Base-by-base conservation (phyloP, 2,888 invertebrate species). In the Physocephala rufipes region DNA sequence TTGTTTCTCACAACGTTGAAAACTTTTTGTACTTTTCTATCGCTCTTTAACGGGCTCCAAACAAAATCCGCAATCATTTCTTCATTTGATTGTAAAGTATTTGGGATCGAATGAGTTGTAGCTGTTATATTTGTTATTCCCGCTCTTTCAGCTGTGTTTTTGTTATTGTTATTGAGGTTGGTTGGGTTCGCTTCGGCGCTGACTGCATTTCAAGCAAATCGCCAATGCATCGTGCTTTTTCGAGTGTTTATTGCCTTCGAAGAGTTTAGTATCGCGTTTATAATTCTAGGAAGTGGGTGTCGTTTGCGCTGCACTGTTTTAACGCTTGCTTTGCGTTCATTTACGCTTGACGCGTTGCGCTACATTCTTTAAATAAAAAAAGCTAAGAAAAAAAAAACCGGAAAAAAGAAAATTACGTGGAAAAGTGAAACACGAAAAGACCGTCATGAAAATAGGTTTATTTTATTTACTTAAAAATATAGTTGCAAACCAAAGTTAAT, bases 241-340 rank as follows among this genome's bases (percentile, higher is more conserved):
- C 53, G 72, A 68, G 74, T 49, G 62, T 51, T 49, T 61, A 62
- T 71, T 73, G 73, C 67, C 72, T 68, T 71, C 74, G 36, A 67
- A 73, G 74, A 76, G 76, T 76, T 76, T n/a, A n/a, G n/a, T n/a
- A n/a, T 74, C 59, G 69, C 70, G 74, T 73, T 62, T 73, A 73
- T 68, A 75, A 75, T 73, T 72, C 67, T 49, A 49, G 66, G n/a
- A 73, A 74, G 74, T 74, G 72, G 76, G 74, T 74, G 74, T 71
- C 65, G 15, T 21, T 15, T 36, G 43, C 58, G 65, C 43, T 49
- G 69, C 61, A n/a, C 30, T 9, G 49, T n/a, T 49, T 49, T 1
- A 49, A 15, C 36, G 36, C 16, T 49, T 49, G 49, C 13, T 5
- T 49, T 49, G 49, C 36, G 36, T 9, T 36, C 4, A 36, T 9